Conservation (phyloP, 1,140 invertebrate species). For the Leptopilina clavipes region DNA sequence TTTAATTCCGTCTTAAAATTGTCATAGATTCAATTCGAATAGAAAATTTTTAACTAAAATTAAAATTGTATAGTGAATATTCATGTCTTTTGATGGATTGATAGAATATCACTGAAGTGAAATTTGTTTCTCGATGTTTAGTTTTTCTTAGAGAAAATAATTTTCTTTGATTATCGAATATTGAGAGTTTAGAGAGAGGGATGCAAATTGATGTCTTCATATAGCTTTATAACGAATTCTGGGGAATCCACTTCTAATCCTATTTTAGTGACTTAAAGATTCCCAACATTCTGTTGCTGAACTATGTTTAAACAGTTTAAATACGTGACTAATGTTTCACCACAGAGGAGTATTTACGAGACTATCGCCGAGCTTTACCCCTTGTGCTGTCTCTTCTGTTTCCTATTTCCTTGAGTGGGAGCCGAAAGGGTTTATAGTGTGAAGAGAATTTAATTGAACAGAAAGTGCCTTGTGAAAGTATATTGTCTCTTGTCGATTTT, state of each 20-base stretch:
- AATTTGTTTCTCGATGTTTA: no score
- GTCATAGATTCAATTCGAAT: no score
- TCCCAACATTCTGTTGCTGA: conserved; percentile 43
- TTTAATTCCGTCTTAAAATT: no score
- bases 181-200: neutral
- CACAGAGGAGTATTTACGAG: conserved; percentile 35
- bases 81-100: no score
- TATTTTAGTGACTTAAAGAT: conserved; percentile 37
- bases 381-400: conserved; percentile 29
- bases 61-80: no score
- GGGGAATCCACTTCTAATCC: conserved; percentile 47
- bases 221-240: conserved; percentile 30
- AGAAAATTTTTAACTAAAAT: no score
- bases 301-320: conserved; percentile 62
- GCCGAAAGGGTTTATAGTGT: conserved; percentile 13
- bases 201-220: neutral
- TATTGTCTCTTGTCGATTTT: neutral
- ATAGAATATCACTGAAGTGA: no score
- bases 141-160: no score
- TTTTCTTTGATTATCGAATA: no score
- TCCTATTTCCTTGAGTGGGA: conserved; percentile 21
- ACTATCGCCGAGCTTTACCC: conserved; percentile 27
- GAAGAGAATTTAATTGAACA: conserved; percentile 32
- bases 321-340: conserved; percentile 59
- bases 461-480: conserved; percentile 7